Percentiles rank a stretch among this genome's conserved stretches.
Evolutionary conservation across 2,888 invertebrate species (phyloP).

Genomic region (Hoplodrina ambigua): DNA sequence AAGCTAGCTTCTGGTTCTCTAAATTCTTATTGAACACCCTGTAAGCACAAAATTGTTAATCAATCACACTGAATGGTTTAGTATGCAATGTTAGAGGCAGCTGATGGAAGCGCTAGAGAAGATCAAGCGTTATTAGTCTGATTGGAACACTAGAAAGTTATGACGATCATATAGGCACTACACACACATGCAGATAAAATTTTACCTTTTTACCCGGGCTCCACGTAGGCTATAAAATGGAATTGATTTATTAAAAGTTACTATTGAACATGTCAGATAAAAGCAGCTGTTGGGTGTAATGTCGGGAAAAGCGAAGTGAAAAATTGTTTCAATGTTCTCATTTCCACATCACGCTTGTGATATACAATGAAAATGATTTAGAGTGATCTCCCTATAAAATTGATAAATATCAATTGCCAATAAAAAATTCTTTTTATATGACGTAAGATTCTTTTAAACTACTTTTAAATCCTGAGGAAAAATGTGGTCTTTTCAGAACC

Average conservation of each 20-base stretch:
- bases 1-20: slow-evolving; percentile 79
- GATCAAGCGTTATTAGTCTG: slow-evolving; percentile 42
- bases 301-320: not conserved
- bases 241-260: slow-evolving; percentile 35
- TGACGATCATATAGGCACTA: slow-evolving; percentile 21
- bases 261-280: not conserved
- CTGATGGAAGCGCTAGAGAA: slow-evolving; percentile 58
- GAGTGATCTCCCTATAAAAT: not conserved
- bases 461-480: not conserved
- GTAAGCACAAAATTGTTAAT: slow-evolving; percentile 68
- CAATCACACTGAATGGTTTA: slow-evolving; percentile 58
- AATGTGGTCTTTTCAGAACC: too few relatives aligned
- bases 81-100: slow-evolving; percentile 28
- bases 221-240: slow-evolving; percentile 50
- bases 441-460: not conserved
- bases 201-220: slow-evolving; percentile 56
- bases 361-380: not conserved
- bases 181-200: slow-evolving; percentile 22
- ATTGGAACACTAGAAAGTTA: slow-evolving; percentile 54
- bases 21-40: slow-evolving; percentile 80
- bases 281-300: not conserved
- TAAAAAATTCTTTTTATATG: not conserved
- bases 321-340: not conserved
- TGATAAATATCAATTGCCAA: too few relatives aligned
- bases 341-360: not conserved